Evolutionary conservation across 2,888 invertebrate genomes (phyloP), one percentile per base, ranked within the genome.

Genomic region (Agonopterix subpropinquella): DNA sequence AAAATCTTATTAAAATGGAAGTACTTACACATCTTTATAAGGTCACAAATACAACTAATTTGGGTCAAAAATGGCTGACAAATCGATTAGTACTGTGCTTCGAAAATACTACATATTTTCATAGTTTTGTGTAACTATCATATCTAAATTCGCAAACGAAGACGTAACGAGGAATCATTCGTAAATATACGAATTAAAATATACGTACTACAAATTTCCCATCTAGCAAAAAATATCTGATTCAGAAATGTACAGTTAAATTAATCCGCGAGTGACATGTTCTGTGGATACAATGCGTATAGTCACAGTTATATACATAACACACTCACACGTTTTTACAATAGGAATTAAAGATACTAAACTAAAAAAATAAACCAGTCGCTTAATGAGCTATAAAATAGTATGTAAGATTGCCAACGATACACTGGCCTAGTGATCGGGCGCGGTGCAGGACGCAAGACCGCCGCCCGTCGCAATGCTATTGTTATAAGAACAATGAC

Each of bases 1-100:
- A 84, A 81, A 81, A 75, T 76, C 80, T 84, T 84, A 85, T 71
- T 77, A 82, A 83, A 87, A 83, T 88, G 87, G 87, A 87, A 88
- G 87, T 88, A 87, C 84, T 84, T 83, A 82, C 75, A 80, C 73
- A 70, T 73, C 42, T 70, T 78, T 74, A 76, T 72, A 75, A 70
- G 70, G 68, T 75, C 74, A 68, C 60, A 54, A 39, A 62, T 80
- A 80, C 65, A 80, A 83, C 77, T 84, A 85, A 84, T 80, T 76
- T 79, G 77, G 79, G 74, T 84, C 75, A 78, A 80, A 70, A 84
- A 85, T 83, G 86, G 86, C 83, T 80, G 84, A 85, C 85, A 71
- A 77, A 66, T 75, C 67, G 67, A 67, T 77, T 70, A 70, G 65
- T 67, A 73, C 62, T 72, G 82, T 82, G 82, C 80, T 76, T 77